Base-by-base conservation (phyloP, 2,888 invertebrate genomes). In the Malthinus seriepunctatus region DNA sequence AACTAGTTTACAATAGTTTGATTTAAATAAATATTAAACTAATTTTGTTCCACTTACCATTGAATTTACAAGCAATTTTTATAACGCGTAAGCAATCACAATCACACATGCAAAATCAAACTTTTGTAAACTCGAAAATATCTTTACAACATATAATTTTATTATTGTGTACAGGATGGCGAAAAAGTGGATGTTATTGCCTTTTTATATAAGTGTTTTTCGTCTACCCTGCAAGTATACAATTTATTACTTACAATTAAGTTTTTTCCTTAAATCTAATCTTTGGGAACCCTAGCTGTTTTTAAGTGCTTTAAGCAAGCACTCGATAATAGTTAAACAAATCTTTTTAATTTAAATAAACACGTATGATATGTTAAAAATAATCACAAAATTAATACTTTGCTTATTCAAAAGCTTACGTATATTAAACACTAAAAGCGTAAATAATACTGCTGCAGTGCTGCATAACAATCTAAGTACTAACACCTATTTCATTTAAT, bases 281-380 rank as follows among this genome's bases (percentile, higher is more conserved):
- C 60, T 60, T 60, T 56, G 55, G 55, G 32, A 33, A 51, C 32
- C 49, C 60, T 60, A 56, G 60, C 60, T 42, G 56, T 51, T 48
- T 15, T 48, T 12, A 32, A 45, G 56, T 56, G 51, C 56, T 52
- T 51, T 39, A 31, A 55, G 11, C 14, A 56, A 60, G 56, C 60
- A 56, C 60, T 56, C 37, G 11, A 48, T 32, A 60, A 60, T 37
- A 34, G 32, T 50, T 10, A 56, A 60, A 11, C 31, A 23, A 4
- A 47, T 49, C 34, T 14, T 11, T 44, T 5, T 39, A 44, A 14
- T 31, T 23, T 48, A 58, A 58, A 38, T 12, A 57, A 58, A 51
- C 46, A 23, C 11, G 32, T 48, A 51, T 60, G 60, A 60, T 60
- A 60, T 60, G 60, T 60, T 6, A 39, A 60, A 51, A 60, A 44